Evolutionary conservation across 2,797 vertebrate species (phyloP), one percentile per base, ranked within the genome.

Genomic region (Melanotaenia boesemani): DNA sequence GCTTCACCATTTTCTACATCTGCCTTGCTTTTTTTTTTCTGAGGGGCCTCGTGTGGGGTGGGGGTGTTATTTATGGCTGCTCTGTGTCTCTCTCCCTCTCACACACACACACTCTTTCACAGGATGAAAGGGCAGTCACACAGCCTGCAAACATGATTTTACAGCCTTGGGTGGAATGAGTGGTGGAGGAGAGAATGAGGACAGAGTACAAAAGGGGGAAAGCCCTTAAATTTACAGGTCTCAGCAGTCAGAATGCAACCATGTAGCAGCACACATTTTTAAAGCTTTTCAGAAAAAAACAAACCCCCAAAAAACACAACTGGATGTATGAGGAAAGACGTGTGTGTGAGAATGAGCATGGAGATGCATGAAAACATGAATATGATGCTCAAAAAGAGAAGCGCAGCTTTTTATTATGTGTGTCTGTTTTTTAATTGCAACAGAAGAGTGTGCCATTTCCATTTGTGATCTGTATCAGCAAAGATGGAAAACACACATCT

Each of bases 141-240:
- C 88, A 88, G 91, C 91, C 91, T 89, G 92, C 89, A 92, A 92
- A 92, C 90, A 85, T 91, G 90, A 93, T 93, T 95, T 94, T 94
- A 94, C 91, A 93, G 90, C 93, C 91, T 90, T 92, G 89, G 86
- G 91, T 91, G 89, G 92, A 93, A 94, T 92, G 91, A 92, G 91
- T 87, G 85, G 88, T 90, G 84, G 92, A 92, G 91, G 88, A 87
- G 89, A 91, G 86, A 90, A 90, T 90, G 86, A 92, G 86, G 86
- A 87, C 83, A 86, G 86, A 90, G 91, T 81, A 93, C 91, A 93
- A 90, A 91, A 91, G 90, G 86, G 46, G 84, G 80, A 87, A 90
- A 90, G 79, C 90, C 85, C 86, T 83, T 81, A 88, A 84, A 89
- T 90, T 90, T 90, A 91, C 80, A 83, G 84, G 85, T 89, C 87